These are phyloP conservation scores for Pagetopsis macropterus DNA, from an alignment of 2,797 vertebrate species.

Conservation along the genomic window DNA sequence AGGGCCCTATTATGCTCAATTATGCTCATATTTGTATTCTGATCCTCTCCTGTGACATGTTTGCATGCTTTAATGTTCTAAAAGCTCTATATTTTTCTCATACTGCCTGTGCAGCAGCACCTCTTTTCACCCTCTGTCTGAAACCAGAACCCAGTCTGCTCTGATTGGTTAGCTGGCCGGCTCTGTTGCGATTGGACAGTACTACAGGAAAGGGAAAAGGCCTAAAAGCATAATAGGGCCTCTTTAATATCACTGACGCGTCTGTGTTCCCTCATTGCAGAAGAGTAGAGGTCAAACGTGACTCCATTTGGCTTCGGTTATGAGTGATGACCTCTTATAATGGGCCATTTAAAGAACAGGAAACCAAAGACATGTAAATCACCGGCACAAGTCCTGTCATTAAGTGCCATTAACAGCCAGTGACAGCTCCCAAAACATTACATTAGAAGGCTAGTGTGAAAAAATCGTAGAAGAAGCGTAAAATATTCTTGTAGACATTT, in stretches of 20 bases:
- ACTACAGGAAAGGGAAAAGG: too few species aligned
- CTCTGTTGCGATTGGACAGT: too few species aligned
- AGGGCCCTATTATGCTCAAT: too few species aligned
- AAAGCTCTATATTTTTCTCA: too few species aligned
- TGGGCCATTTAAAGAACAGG: constrained; percentile 31
- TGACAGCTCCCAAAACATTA: constrained; percentile 17
- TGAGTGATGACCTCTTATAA: constrained; percentile 27
- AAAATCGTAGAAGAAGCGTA: not conserved
- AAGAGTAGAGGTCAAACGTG: not conserved
- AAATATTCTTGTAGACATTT: not conserved
- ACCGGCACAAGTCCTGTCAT: constrained; percentile 22
- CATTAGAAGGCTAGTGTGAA: not conserved
- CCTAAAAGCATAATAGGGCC: too few species aligned
- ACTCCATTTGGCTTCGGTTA: constrained; percentile 10
- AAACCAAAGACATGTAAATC: constrained; percentile 29
- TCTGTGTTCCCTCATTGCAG: not conserved
- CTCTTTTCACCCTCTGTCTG: too few species aligned
- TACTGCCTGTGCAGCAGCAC: too few species aligned
- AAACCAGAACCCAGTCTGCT: too few species aligned
- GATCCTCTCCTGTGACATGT: too few species aligned
- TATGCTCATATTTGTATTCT: too few species aligned
- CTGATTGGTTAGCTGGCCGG: too few species aligned
- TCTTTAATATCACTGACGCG: not conserved
- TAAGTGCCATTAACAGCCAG: constrained; percentile 12
- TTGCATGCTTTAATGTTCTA: too few species aligned